Conservation (phyloP, 2,888 invertebrate species). For the Drosophila yooni region DNA sequence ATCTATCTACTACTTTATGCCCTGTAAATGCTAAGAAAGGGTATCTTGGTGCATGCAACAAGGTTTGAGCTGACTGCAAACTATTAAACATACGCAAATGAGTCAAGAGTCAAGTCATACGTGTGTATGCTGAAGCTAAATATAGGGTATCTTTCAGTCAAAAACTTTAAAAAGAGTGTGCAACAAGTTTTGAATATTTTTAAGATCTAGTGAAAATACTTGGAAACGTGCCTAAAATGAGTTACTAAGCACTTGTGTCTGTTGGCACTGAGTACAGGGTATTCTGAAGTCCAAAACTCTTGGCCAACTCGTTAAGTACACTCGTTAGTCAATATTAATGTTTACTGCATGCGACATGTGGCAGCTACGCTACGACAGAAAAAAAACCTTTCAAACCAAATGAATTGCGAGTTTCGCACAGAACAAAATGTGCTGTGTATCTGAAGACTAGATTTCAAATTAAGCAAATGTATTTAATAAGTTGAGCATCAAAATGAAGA, state of each 20-base stretch:
- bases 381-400: conserved; percentile 41
- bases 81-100: not conserved
- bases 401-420: conserved; percentile 45
- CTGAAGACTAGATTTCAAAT: conserved; percentile 25
- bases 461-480: conserved; percentile 52
- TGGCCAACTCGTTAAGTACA: not conserved
- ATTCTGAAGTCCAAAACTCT: not conserved
- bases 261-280: not conserved
- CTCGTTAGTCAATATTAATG: conserved; percentile 62
- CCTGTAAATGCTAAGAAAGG: not conserved
- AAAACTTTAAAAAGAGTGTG: not conserved
- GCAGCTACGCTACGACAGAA: conserved; percentile 25
- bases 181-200: fast-evolving
- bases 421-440: not conserved
- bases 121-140: not conserved
- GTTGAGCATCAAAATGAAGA: conserved; percentile 31
- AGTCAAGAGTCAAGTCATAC: not conserved
- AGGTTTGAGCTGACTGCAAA: not conserved
- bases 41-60: not conserved
- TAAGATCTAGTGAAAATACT: fast-evolving
- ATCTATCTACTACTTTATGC: conserved; percentile 65
- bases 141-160: too few relatives aligned
- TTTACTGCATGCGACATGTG: conserved; percentile 73
- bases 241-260: not conserved
- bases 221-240: not conserved